Evolutionary conservation across 2,113 vertebrate genomes (phyloP), one percentile per base, ranked within the genome.

Genomic region (Puntigrus tetrazona): DNA sequence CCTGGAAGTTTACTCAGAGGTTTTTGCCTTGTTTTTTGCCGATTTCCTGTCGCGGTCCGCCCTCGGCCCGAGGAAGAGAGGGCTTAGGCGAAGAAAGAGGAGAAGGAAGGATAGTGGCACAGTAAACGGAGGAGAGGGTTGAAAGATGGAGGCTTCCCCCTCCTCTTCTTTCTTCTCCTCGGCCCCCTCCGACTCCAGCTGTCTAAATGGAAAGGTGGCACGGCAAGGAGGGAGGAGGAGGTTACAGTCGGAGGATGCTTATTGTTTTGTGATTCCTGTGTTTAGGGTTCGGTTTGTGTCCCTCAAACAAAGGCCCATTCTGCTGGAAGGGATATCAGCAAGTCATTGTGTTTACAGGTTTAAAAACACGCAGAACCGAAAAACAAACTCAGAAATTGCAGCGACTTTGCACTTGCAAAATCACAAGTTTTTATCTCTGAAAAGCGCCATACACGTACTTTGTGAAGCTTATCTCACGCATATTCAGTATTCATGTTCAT

Each of bases 1-100:
- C 92, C 92, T 93, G 93, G 94, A 94, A 93, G 92, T 93, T 91
- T 91, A 89, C 89, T 86, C 89, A 87, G 88, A 84, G 86, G 87
- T 93, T 85, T 50, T 83, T 74, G 69, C 43, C 63, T 81, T 74
- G 74, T 85, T 88, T 81, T 79, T 85, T 61, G 38, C 9, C 4
- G 6, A 29, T 83, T 85, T 88, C 88, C 89, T 89, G 87, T 84
- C 86, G 81, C 41, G 65, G 76, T 75, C 74, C 61, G 18, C 31
- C 73, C 31, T 65, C 74, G 27, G 43, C 52, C 29, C 61, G 85
- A 91, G 81, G 90, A 91, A 85, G 88, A 92, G 74, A 79, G 85
- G 81, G 82, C 74, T 73, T 76, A 47, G 70, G 78, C 78, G 43
- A 74, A 91, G 85, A 86, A 88, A 88, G 63, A 88, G 38, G 18